Evolutionary conservation across 1,140 invertebrate genomes (phyloP).

Genomic region (Drosophila eugracilis): DNA sequence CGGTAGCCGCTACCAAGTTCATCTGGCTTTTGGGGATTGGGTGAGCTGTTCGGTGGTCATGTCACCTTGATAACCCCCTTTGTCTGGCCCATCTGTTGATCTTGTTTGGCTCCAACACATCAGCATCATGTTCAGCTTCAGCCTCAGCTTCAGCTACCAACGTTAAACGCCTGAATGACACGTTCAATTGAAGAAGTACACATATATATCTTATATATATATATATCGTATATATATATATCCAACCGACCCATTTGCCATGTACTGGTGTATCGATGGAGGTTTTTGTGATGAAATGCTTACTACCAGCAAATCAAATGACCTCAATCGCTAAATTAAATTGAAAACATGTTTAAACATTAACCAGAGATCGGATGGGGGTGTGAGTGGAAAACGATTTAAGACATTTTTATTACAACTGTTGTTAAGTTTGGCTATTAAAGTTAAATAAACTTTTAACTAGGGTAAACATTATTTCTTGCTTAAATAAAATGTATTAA

Average conservation of each 20-base stretch:
- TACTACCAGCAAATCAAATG: conserved; percentile 71
- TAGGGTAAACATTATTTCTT: too few species aligned
- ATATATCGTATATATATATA: conserved; percentile 1
- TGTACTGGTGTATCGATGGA: conserved; percentile 14
- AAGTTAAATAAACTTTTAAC: too few species aligned
- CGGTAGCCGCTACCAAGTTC: conserved; percentile 38
- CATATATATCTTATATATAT: background rate
- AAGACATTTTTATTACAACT: too few species aligned
- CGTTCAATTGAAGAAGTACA: conserved; percentile 68
- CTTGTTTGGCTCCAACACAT: conserved; percentile 29
- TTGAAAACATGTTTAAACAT: conserved; percentile 61
- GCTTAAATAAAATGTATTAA: too few species aligned
- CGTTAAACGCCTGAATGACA: conserved; percentile 78
- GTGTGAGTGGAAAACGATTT: too few species aligned
- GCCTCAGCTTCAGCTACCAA: conserved; percentile 22
- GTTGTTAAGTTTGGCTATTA: too few species aligned
- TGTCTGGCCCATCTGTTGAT: conserved; percentile 52
- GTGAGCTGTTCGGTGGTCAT: conserved; percentile 38
- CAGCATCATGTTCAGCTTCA: too few species aligned
- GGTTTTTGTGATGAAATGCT: conserved; percentile 46
- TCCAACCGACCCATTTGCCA: conserved; percentile 21
- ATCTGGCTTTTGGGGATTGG: conserved; percentile 20
- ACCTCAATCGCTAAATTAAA: conserved; percentile 78
- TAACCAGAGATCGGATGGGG: conserved; percentile 22
- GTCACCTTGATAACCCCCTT: conserved; percentile 52